Conservation (phyloP, 2,888 invertebrate genomes). For the Colostygia pectinataria region DNA sequence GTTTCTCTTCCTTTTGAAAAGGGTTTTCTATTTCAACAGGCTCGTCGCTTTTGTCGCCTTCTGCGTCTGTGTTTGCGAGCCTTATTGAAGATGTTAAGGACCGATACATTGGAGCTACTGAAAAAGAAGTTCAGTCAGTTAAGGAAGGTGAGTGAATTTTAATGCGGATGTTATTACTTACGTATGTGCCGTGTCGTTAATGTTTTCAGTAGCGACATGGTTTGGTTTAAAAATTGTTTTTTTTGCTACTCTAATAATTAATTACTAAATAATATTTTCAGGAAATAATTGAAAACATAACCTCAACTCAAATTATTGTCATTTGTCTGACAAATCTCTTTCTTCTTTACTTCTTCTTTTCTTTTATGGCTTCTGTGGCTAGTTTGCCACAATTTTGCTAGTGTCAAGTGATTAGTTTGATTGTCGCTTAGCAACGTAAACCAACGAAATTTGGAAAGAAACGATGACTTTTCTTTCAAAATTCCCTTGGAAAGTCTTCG, state of each 20-base stretch:
- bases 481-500: too few species aligned
- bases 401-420: too few species aligned
- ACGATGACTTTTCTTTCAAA: too few species aligned
- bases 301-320: too few species aligned
- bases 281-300: background rate
- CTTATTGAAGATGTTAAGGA: constrained; percentile 42
- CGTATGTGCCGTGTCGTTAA: constrained; percentile 50
- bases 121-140: constrained; percentile 33
- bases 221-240: background rate
- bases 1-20: constrained; percentile 86
- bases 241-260: background rate
- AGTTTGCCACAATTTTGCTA: too few species aligned
- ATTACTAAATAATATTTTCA: background rate
- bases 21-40: constrained; percentile 90
- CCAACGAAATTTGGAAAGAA: too few species aligned
- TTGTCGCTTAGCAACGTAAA: too few species aligned
- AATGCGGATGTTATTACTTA: constrained; percentile 37
- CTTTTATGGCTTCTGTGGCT: too few species aligned
- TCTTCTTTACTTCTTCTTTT: too few species aligned
- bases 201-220: constrained; percentile 56
- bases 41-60: constrained; percentile 50
- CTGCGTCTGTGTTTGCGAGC: constrained; percentile 26
- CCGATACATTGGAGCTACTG: constrained; percentile 52
- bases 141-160: background rate
- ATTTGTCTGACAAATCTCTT: too few species aligned